Evolutionary conservation across 2,888 invertebrate genomes (phyloP), one percentile per base, ranked within the genome.

Genomic region (Tortrix viridana): DNA sequence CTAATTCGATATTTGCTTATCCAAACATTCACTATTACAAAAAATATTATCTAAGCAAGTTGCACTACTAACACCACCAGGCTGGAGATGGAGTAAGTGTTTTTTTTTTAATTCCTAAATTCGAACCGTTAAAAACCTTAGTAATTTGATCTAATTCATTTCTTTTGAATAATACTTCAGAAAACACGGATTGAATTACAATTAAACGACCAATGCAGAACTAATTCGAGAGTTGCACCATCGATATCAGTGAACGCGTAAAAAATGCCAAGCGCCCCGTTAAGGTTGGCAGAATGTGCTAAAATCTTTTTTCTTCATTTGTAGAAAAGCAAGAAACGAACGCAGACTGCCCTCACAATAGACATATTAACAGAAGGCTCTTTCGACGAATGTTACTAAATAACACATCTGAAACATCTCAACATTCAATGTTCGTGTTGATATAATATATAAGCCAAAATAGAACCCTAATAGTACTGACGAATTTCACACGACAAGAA

Each of bases 291-390:
- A 57, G 56, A 80, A 79, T 79, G 76, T 77, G 79, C 79, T 76
- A 74, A 84, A 84, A 82, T 80, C 75, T 82, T 85, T 84, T 85
- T 82, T 83, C 79, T 73, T 79, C 82, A 80, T 82, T 83, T 80
- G 75, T 80, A 71, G 73, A 74, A 78, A 72, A 75, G 79, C 80
- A 80, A 81, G 81, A 82, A 83, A 79, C 74, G 80, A 78, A 80
- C 75, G 73, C 71, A 71, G 74, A 63, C 65, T 55, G 60, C 26
- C 23, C 60, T 5, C 46, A 44, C 54, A 57, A 26, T 44, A 37
- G 47, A 61, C 47, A 61, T 53, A 44, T 37, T 53, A n/a, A 46
- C 62, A 62, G 62, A 52, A 62, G 56, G 44, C 18, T n/a, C 19
- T 5, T 9, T 19, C 38, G 12, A 14, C 7, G 32, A 1, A 12